phyloP scores from a whole-genome alignment of 2,113 vertebrate genomes.

The Xiphias gladius region DNA sequence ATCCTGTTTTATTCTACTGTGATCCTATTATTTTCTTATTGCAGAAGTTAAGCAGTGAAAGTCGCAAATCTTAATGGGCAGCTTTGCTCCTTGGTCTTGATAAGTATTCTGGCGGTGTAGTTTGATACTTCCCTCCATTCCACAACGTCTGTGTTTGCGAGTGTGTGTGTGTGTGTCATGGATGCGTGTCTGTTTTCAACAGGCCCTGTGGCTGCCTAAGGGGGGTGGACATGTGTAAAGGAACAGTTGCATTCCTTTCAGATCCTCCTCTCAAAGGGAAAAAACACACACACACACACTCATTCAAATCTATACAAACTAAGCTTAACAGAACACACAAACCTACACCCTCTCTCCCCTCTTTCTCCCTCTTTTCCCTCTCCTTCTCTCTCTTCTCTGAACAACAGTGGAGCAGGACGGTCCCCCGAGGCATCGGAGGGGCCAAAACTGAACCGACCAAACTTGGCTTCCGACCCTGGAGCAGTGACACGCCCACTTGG shows the following conservation, averaged over 20 bases:
- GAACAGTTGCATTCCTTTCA: slow-evolving; percentile 84
- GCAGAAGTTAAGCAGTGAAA: slow-evolving; percentile 71
- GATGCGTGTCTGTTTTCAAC: slow-evolving; percentile 77
- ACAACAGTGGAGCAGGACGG: slow-evolving; percentile 73
- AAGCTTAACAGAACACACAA: slow-evolving; percentile 72
- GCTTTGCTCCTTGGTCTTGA: slow-evolving; percentile 79
- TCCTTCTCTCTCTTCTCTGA: slow-evolving; percentile 55
- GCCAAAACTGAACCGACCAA: slow-evolving; percentile 77
- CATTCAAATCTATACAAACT: slow-evolving; percentile 74
- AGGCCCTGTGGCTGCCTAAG: slow-evolving; percentile 67
- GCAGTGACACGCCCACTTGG: slow-evolving; percentile 83
- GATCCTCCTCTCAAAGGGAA: slow-evolving; percentile 76
- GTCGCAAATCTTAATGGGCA: slow-evolving; percentile 80
- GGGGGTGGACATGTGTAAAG: slow-evolving; percentile 79
- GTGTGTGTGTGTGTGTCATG: slow-evolving; percentile 61
- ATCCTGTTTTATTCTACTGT: slow-evolving; percentile 15
- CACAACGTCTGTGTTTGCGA: slow-evolving; percentile 60
- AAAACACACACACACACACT: slow-evolving; percentile 62
- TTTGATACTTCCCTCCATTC: slow-evolving; percentile 83
- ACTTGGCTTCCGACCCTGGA: slow-evolving; percentile 84
- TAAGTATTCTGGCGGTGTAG: slow-evolving; percentile 83
- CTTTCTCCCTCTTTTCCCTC: slow-evolving; percentile 31
- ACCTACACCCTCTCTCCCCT: slow-evolving; percentile 50
- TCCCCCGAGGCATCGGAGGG: slow-evolving; percentile 76
- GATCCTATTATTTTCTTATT: slow-evolving; percentile 64